phyloP scores from a whole-genome alignment of 2,113 vertebrate species.

The Vireo altiloquus region DNA sequence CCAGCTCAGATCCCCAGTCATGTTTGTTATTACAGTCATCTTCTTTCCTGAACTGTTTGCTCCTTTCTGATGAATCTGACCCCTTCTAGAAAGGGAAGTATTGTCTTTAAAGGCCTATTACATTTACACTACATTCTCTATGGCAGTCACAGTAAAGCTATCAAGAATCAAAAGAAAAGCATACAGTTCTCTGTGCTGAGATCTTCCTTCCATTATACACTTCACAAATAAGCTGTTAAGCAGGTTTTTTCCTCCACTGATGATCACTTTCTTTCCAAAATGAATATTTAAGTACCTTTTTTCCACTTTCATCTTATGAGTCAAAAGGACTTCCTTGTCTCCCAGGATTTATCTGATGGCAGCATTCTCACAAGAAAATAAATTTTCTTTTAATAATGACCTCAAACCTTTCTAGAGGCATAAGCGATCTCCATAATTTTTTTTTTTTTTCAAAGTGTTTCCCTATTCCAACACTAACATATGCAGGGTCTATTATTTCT shows the following conservation, averaged over 20 bases:
- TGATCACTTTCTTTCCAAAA: slow-evolving; percentile 5
- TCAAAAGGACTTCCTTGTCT: slow-evolving; percentile 14
- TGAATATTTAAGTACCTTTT: neutral
- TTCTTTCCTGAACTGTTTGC: slow-evolving; percentile 26
- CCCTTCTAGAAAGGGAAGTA: neutral
- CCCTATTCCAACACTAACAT: neutral
- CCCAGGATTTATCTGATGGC: neutral
- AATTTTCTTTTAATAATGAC: neutral
- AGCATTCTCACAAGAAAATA: neutral
- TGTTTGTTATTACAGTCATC: neutral
- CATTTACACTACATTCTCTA: neutral
- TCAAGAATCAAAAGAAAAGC: neutral
- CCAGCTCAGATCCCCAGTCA: neutral
- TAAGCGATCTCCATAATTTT: neutral
- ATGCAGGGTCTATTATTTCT: neutral
- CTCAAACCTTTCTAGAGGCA: neutral
- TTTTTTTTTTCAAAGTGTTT: neutral
- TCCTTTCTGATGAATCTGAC: slow-evolving; percentile 26
- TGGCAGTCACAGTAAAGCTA: neutral
- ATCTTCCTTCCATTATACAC: neutral
- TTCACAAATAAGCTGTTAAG: neutral
- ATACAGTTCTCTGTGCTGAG: neutral
- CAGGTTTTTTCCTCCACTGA: neutral
- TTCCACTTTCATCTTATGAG: neutral
- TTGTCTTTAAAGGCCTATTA: slow-evolving; percentile 10